Base-by-base conservation (phyloP, 2,888 invertebrate species). In the Temnothorax unifasciatus region DNA sequence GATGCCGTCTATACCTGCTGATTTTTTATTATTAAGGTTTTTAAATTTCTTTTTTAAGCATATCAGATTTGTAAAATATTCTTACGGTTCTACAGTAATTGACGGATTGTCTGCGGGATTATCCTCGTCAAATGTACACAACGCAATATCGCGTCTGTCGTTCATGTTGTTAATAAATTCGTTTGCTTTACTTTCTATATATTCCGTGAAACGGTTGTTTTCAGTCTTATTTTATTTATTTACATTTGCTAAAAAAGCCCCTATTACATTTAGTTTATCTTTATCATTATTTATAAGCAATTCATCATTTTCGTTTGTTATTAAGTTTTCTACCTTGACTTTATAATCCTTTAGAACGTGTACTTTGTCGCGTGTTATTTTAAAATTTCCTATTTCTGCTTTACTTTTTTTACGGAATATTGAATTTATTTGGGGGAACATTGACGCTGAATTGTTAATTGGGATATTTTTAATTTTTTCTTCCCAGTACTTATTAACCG, bases 131-230 rank as follows among this genome's bases (percentile, higher is more conserved):
- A 34, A 34, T 34, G 34, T 34, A 34, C 5, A 34, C 0, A 34
- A 4, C 6, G 4, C 0, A 4, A 34, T 6, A 3, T 34, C 34
- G 0, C 6, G 4, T 34, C 4, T 34, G 0, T 34, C 4, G 0
- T 34, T 34, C 4, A 34, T 34, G 34, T 34, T 34, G 34, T 34
- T 4, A 4, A 34, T 34, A 3, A 34, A 34, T 34, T 34, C 34
- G 0, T 0, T 0, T 0, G 4, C 4, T 34, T 34, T 34, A 0
- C 0, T 4, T 34, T 34, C 34, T 4, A 34, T 34, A 0, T 34
- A 34, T 34, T 34, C 34, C 34, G 6, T 4, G 0, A 34, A 34
- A 34, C 34, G 34, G 0, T 34, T 34, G 34, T 34, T 34, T 6
- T 34, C 34, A 0, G 4, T 34, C 3, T 34, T 34, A 4, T 34